Conservation (phyloP, 2,797 vertebrate species). For the Myotis vivesi region DNA sequence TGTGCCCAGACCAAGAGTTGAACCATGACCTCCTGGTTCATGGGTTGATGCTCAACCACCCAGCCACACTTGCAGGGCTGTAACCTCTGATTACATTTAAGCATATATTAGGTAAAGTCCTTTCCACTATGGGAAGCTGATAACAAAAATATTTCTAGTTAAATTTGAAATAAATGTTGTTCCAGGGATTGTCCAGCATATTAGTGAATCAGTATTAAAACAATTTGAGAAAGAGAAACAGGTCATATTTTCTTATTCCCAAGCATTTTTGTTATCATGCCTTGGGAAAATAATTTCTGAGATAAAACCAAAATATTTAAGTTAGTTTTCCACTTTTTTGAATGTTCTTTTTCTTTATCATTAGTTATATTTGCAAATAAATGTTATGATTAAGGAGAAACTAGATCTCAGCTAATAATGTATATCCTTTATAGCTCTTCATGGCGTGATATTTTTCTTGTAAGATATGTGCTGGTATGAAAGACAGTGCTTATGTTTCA, state of each 20-base stretch:
- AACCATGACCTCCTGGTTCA: no score
- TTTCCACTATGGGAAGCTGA: background rate
- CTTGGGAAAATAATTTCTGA: slow-evolving; percentile 2
- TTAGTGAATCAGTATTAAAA: background rate
- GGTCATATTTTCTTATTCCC: background rate
- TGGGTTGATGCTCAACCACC: no score
- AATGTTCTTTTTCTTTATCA: background rate
- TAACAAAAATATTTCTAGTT: background rate
- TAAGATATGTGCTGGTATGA: background rate
- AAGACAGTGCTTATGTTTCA: background rate
- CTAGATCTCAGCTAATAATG: background rate
- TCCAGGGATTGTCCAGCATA: background rate
- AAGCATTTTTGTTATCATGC: background rate
- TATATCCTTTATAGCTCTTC: background rate
- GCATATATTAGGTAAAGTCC: background rate
- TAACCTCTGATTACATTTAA: background rate
- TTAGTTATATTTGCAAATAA: background rate
- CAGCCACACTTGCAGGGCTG: background rate
- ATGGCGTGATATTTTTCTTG: background rate
- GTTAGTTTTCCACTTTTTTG: background rate
- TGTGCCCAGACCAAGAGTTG: no score
- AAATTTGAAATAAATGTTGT: background rate
- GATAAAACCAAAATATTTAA: background rate
- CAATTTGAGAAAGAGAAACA: background rate
- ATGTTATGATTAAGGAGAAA: background rate